These are phyloP conservation scores for Megaceryle alcyon DNA, from an alignment of 2,797 vertebrate genomes.

Conservation along the genomic window DNA sequence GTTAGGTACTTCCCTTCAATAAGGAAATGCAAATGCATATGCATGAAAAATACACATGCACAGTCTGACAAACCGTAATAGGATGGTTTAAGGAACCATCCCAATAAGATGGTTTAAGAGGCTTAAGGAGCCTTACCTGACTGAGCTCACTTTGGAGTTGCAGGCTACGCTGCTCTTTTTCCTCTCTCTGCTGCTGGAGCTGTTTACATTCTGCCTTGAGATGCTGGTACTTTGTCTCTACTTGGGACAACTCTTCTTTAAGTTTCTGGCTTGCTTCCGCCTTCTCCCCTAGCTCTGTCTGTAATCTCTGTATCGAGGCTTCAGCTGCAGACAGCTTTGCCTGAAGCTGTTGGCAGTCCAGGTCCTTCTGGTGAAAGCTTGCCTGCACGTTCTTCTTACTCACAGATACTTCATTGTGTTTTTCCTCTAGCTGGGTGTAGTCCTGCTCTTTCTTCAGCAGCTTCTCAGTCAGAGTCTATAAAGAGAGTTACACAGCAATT, in stretches of 20 bases:
- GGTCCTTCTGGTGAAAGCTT: constrained; percentile 87
- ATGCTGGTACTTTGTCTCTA: constrained; percentile 89
- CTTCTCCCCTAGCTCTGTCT: constrained; percentile 84
- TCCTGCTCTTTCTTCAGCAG: constrained; percentile 86
- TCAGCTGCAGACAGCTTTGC: constrained; percentile 83
- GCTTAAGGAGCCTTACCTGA: constrained; percentile 81
- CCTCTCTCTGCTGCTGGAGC: constrained; percentile 92
- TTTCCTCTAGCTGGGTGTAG: constrained; percentile 86
- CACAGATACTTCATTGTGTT: constrained; percentile 80
- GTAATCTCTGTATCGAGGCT: constrained; percentile 83
- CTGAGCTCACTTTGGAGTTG: constrained; percentile 93
- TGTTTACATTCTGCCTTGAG: constrained; percentile 93
- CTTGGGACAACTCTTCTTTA: constrained; percentile 86
- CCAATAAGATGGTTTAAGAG: not conserved
- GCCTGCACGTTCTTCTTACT: constrained; percentile 85
- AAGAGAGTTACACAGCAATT: constrained; percentile 22
- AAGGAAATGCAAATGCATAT: not conserved
- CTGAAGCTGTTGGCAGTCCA: constrained; percentile 91
- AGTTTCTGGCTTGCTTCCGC: constrained; percentile 84
- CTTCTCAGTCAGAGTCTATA: constrained; percentile 87
- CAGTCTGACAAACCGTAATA: not conserved
- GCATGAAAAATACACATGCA: not conserved
- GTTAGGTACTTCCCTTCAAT: not conserved
- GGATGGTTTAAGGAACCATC: not conserved
- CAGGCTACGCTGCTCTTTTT: constrained; percentile 90